These are phyloP conservation scores for Phoebastria nigripes DNA, from an alignment of 2,797 vertebrate genomes.

Conservation along the genomic window DNA sequence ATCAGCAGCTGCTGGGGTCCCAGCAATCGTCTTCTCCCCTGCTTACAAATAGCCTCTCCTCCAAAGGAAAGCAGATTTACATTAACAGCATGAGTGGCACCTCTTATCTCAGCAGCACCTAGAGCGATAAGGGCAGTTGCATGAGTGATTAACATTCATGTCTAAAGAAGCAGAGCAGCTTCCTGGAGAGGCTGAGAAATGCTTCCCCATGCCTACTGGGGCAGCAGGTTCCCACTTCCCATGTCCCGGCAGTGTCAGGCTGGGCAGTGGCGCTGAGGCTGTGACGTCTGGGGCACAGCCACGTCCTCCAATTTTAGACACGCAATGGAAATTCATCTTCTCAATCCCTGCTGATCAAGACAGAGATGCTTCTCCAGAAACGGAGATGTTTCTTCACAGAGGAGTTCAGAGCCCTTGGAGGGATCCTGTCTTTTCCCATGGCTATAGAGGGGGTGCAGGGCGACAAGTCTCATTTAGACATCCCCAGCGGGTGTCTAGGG, in stretches of 20 bases:
- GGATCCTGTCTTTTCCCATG: not conserved
- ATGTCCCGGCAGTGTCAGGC: rapidly evolving
- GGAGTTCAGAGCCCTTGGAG: not conserved
- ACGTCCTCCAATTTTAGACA: not conserved
- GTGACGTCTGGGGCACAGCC: not conserved
- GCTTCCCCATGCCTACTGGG: not conserved
- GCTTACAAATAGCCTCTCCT: not conserved
- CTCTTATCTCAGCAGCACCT: not conserved
- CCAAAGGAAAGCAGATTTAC: not conserved
- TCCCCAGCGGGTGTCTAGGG: not conserved
- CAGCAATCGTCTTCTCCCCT: not conserved
- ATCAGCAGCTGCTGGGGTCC: not conserved
- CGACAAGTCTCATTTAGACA: not conserved
- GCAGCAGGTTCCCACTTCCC: not conserved
- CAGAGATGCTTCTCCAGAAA: not conserved
- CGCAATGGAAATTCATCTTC: not conserved
- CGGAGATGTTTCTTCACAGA: not conserved
- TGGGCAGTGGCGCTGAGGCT: not conserved
- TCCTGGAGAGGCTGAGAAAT: not conserved
- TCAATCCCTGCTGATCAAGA: not conserved
- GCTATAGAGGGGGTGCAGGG: not conserved
- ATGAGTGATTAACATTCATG: not conserved
- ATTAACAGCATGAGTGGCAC: not conserved
- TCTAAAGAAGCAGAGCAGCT: not conserved
- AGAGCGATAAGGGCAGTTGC: not conserved